Percentiles rank a stretch among this genome's conserved stretches.
phyloP scores from a whole-genome alignment of 2,113 vertebrate species.

The Megaceryle maxima region DNA sequence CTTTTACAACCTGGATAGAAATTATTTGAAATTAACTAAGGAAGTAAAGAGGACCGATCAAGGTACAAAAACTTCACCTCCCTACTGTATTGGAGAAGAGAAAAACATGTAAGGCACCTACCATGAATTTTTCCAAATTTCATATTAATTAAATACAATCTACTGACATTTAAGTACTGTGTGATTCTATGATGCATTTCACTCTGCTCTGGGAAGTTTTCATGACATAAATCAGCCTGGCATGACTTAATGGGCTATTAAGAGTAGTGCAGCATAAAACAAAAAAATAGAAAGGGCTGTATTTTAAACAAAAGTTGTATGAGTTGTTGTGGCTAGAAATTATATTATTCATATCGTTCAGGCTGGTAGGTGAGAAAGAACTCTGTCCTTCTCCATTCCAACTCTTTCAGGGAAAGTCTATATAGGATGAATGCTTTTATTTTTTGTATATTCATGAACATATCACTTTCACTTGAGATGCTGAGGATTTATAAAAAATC shows the following conservation, averaged over 20 bases:
- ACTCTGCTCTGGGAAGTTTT: slow-evolving; percentile 34
- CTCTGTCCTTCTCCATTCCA: background rate
- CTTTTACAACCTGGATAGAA: background rate
- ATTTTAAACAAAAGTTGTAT: slow-evolving; percentile 5
- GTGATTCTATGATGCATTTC: slow-evolving; percentile 41
- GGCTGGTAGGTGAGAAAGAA: background rate
- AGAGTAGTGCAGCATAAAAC: background rate
- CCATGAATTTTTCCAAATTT: slow-evolving; percentile 13
- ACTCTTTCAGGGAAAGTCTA: background rate
- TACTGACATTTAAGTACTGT: slow-evolving; percentile 30
- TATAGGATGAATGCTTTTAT: background rate
- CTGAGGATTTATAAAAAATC: background rate
- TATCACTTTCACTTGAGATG: background rate
- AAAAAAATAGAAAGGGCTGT: slow-evolving; percentile 24
- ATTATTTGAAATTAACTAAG: background rate
- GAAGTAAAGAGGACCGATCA: background rate
- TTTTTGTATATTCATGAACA: background rate
- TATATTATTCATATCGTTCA: background rate
- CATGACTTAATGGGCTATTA: slow-evolving; percentile 12
- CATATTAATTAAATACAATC: slow-evolving; percentile 13
- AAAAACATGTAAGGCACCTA: background rate
- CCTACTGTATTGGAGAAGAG: background rate
- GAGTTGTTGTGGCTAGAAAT: background rate
- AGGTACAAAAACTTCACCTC: background rate
- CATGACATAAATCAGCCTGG: slow-evolving; percentile 33